Percentiles rank a stretch among this genome's conserved stretches.
These are phyloP conservation scores for Synodontis membranacea DNA, from an alignment of 2,113 vertebrate species.

Conservation along the genomic window DNA sequence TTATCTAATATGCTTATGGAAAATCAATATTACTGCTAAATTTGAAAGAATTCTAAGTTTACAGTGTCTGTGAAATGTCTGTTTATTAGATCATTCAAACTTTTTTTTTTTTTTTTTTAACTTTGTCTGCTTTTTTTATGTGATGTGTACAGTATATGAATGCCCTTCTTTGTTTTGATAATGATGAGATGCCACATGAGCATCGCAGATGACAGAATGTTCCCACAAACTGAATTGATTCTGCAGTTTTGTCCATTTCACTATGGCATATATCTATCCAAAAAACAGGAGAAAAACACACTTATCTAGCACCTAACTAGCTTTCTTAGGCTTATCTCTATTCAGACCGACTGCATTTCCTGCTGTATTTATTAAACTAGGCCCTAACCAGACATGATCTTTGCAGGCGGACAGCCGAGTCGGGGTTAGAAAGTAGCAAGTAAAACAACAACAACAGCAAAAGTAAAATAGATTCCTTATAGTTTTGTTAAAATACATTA, in stretches of 20 bases:
- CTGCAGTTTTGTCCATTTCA: background rate
- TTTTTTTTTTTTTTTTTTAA: no score
- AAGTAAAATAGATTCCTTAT: background rate
- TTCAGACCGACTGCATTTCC: background rate
- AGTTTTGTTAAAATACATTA: background rate
- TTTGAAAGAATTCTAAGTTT: background rate
- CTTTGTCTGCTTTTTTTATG: background rate
- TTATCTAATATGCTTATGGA: background rate
- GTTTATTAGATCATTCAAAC: background rate
- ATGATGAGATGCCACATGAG: background rate
- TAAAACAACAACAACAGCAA: background rate
- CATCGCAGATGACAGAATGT: background rate
- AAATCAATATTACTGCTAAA: background rate
- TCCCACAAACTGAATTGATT: background rate
- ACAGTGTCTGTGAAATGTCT: background rate
- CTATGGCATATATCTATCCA: background rate
- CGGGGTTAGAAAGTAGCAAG: background rate
- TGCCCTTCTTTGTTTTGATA: background rate
- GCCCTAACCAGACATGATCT: background rate
- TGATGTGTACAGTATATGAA: background rate
- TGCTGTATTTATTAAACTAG: conserved; percentile 8
- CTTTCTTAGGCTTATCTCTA: background rate
- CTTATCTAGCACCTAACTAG: background rate
- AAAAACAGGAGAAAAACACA: background rate
- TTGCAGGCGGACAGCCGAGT: background rate